Evolutionary conservation across 2,797 vertebrate genomes (phyloP).

Genomic region (Gobionotothen gibberifrons): DNA sequence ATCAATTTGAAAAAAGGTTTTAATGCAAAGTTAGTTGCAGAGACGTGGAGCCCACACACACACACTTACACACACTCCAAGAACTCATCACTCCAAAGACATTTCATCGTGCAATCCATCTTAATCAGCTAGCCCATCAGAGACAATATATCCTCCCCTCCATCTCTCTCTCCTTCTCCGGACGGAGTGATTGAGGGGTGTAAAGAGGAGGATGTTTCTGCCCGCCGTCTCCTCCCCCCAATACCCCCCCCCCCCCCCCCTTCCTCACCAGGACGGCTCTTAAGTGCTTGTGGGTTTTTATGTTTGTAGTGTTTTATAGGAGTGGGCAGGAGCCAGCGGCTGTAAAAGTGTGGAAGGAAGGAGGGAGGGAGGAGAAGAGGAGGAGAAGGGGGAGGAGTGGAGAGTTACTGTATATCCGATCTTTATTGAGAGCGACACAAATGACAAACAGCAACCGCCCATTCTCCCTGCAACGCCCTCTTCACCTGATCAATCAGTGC

Average conservation of each 20-base stretch:
- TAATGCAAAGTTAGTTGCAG: conserved; percentile 78
- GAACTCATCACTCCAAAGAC: conserved; percentile 78
- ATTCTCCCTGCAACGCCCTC: conserved; percentile 56
- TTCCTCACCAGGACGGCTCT: conserved; percentile 80
- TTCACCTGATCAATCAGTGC: conserved; percentile 64
- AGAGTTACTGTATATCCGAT: conserved; percentile 87
- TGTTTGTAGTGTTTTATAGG: conserved; percentile 89
- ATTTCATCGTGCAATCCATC: conserved; percentile 85
- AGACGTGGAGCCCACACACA: conserved; percentile 39
- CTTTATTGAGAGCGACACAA: conserved; percentile 85
- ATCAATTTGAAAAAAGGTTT: conserved; percentile 80
- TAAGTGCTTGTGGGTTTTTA: conserved; percentile 91
- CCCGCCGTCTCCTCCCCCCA: conserved; percentile 64
- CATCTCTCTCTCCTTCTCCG: conserved; percentile 75
- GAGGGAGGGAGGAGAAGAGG: conserved; percentile 37
- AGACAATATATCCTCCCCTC: conserved; percentile 85
- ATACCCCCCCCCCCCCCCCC: conserved; percentile 18
- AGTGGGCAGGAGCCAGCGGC: conserved; percentile 84
- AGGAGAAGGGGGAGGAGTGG: conserved; percentile 67
- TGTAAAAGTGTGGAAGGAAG: conserved; percentile 82
- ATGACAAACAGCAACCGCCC: conserved; percentile 63
- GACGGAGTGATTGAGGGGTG: conserved; percentile 85
- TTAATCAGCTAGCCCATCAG: conserved; percentile 86
- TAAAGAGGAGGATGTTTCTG: conserved; percentile 86
- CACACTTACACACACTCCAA: conserved; percentile 43